Evolutionary conservation across 30 jellyfish, hydroid and myxozoan genomes (phyloP), one percentile per base, ranked within the genome.

Genomic region (Aurelia aurita): DNA sequence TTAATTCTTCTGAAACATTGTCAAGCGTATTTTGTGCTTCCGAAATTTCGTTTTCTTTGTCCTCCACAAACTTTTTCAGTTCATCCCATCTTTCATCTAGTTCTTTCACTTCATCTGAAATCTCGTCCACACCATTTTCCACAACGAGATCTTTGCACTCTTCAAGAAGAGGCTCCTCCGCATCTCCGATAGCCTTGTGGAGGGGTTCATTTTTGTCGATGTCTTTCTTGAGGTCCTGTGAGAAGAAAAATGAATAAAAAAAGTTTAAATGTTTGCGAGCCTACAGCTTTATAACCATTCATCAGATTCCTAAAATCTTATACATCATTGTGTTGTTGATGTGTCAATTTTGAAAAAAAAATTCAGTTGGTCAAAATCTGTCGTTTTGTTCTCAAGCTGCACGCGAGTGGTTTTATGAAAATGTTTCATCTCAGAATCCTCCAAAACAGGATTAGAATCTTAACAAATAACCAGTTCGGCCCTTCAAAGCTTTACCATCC

Each of bases 61-160:
- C 75, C 15, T 83, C 92, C 35, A 94, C 80, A 72, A 90, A 97
- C 46, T 23, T 64, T 12, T 85, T 79, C 78, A 94, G 79, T 43
- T 65, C 83, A 35, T 67, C 67, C 97, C 96, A 94, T 46, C 99
- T 58, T 15, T 29, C 93, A 26, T 79, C 72, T 11, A 69, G 62
- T 28, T 78, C 92, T 18, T 69, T 81, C 67, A 77, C 80, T 58
- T 89, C 92, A 27, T 77, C 91, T 16, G 80, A 90, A 12, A 85
- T 66, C 77, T 89, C 97, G 20, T 88, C 96, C 13, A 94, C 88
- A 22, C 99, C 99, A 22, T 85, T 59, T 27, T 85, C 88, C 43
- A 94, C 96, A 31, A 45, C 79, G 39, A 84, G 73, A 55, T 39
- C 70, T 49, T 73, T 78, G 80, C 97, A 60, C 34, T 80, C 84